Base-by-base conservation (phyloP, 1,140 invertebrate species). In the Megalopta genalis region DNA sequence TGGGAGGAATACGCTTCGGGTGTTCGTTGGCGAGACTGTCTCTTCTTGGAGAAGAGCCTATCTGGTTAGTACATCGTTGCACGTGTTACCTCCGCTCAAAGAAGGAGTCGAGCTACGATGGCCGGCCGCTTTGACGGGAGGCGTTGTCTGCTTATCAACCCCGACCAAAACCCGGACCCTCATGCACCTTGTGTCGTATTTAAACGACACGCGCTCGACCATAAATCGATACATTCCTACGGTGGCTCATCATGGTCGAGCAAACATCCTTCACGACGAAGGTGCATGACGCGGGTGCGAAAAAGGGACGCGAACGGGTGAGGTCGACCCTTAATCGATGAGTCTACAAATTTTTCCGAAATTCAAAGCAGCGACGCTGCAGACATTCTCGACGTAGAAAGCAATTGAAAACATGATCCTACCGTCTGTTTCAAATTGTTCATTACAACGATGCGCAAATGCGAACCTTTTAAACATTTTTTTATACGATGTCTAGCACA, bases 81-180 rank as follows among this genome's bases (percentile, higher is more conserved):
- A 42, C 23, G 23, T 6, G 57, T 12, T 10, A 25, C 10, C 14
- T 23, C 16, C 10, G 63, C 25, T 64, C 62, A 65, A 74, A 65
- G 66, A 23, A n/a, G 46, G n/a, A n/a, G n/a, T n/a, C n/a, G n/a
- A n/a, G 23, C 23, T 0, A 21, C 23, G 18, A 25, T 37, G 54
- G 14, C n/a, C 14, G 27, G n/a, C 25, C 37, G 37, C 59, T 77
- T 77, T 77, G 75, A 77, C 75, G 25, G 12, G 39, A 54, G 23
- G 32, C 54, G 27, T 69, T 71, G 75, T 67, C 60, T 59, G 71
- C 67, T 81, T 82, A 82, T 79, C 76, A 79, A 78, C 39, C 39
- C 12, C 67, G 57, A 23, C 8, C 27, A 57, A 25, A 73, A 77
- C 37, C 66, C 75, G 21, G 49, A 54, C 42, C 27, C 60, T 64